phyloP scores from a whole-genome alignment of 2,888 invertebrate species.

The Drosophila macrospina region DNA sequence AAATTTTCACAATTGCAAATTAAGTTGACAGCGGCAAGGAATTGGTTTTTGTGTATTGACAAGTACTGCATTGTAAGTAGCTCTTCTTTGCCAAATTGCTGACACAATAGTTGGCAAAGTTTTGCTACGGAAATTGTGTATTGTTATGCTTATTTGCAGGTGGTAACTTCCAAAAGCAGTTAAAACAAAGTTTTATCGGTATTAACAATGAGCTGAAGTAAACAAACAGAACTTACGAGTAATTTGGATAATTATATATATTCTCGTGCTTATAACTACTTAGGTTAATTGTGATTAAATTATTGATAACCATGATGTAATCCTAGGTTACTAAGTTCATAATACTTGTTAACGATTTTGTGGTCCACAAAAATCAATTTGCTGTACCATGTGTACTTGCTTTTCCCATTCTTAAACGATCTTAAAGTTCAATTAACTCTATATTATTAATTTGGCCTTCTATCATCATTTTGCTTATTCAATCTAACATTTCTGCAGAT shows the following conservation, averaged over 20 bases:
- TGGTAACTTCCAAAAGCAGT: slow-evolving; percentile 23
- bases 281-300: slow-evolving; percentile 30
- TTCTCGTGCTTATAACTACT: slow-evolving; percentile 16
- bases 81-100: slow-evolving; percentile 60
- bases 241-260: slow-evolving; percentile 20
- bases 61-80: slow-evolving; percentile 43
- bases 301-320: neutral
- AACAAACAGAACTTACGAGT: slow-evolving; percentile 17
- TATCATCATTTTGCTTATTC: neutral
- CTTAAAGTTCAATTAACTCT: neutral
- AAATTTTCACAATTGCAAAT: slow-evolving; percentile 45
- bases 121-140: slow-evolving; percentile 32
- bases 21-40: slow-evolving; percentile 54
- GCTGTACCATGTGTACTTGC: neutral
- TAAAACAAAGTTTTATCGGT: slow-evolving; percentile 36
- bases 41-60: slow-evolving; percentile 38
- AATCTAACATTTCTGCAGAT: neutral
- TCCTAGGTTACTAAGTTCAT: slow-evolving; percentile 7
- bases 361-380: slow-evolving; percentile 4
- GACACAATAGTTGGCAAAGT: slow-evolving; percentile 69
- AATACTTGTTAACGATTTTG: slow-evolving; percentile 43
- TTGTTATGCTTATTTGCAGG: slow-evolving; percentile 46
- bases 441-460: neutral
- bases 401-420: neutral
- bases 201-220: slow-evolving; percentile 27